Conservation (phyloP, 2,113 vertebrate genomes). For the Pterocles burchelli region DNA sequence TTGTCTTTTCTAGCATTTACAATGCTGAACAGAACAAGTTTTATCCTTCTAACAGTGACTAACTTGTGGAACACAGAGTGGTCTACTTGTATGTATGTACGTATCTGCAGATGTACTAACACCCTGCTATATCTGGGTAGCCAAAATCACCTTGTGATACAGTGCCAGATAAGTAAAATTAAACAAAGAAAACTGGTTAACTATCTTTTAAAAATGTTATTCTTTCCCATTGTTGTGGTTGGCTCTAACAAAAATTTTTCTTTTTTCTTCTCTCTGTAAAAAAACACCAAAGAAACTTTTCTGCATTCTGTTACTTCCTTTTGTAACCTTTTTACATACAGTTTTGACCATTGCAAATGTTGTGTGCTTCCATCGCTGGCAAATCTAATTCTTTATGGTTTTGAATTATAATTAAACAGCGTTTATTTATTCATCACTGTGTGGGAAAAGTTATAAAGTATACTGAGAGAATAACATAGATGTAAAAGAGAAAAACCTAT, state of each 20-base stretch:
- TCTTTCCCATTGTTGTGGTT: background rate
- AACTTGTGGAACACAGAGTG: background rate
- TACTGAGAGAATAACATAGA: rapidly evolving
- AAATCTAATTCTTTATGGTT: background rate
- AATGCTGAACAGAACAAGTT: background rate
- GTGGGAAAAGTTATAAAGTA: background rate
- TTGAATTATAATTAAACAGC: background rate
- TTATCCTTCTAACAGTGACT: background rate
- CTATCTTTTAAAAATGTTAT: background rate
- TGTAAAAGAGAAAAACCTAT: background rate
- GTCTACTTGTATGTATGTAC: rapidly evolving
- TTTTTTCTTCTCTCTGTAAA: background rate
- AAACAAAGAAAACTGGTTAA: background rate
- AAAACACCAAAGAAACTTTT: background rate
- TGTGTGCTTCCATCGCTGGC: background rate
- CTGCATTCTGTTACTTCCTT: background rate
- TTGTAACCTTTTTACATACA: background rate
- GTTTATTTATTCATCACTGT: background rate
- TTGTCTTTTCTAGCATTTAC: background rate
- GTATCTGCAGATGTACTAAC: background rate
- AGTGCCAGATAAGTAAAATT: background rate
- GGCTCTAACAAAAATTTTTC: background rate
- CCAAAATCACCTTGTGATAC: background rate
- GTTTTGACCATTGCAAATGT: background rate
- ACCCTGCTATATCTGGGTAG: background rate